Conservation (phyloP, 2,797 vertebrate species). For the Danio kyathit region DNA sequence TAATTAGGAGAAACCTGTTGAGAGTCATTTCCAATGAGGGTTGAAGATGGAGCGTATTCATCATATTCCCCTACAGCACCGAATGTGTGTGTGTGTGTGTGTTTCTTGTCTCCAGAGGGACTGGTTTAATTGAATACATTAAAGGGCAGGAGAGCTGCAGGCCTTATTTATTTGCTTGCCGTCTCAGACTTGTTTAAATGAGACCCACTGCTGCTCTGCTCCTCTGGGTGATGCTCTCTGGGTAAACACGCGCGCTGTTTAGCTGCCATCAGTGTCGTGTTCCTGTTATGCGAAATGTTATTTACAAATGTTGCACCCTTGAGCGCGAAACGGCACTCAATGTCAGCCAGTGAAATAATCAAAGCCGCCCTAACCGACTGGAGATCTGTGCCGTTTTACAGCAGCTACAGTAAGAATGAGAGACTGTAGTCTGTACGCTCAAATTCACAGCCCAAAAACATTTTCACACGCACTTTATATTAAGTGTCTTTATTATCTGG, state of each 20-base stretch:
- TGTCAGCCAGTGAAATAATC: constrained; percentile 53
- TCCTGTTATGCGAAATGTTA: constrained; percentile 81
- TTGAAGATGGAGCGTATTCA: constrained; percentile 82
- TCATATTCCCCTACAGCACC: constrained; percentile 74
- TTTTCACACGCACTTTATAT: no score
- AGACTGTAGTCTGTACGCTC: no score
- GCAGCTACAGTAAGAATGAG: no score
- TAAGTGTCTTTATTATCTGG: no score
- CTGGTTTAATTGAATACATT: constrained; percentile 89
- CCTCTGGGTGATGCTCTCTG: constrained; percentile 78
- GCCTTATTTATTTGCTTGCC: constrained; percentile 87
- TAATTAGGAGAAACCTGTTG: constrained; percentile 88
- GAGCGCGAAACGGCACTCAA: constrained; percentile 66
- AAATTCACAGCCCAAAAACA: no score
- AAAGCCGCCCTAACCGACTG: constrained; percentile 17
- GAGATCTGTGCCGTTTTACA: constrained; percentile 43
- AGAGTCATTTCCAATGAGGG: constrained; percentile 84
- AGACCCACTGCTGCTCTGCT: constrained; percentile 82
- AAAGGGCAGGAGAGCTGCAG: constrained; percentile 78
- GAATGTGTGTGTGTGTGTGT: constrained; percentile 72
- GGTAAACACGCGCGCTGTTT: constrained; percentile 67
- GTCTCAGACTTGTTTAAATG: constrained; percentile 87
- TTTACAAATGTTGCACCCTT: constrained; percentile 79
- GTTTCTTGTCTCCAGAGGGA: constrained; percentile 80
- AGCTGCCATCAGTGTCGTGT: constrained; percentile 63